Evolutionary conservation across 2,888 invertebrate species (phyloP).

Genomic region (Unio pictorum): DNA sequence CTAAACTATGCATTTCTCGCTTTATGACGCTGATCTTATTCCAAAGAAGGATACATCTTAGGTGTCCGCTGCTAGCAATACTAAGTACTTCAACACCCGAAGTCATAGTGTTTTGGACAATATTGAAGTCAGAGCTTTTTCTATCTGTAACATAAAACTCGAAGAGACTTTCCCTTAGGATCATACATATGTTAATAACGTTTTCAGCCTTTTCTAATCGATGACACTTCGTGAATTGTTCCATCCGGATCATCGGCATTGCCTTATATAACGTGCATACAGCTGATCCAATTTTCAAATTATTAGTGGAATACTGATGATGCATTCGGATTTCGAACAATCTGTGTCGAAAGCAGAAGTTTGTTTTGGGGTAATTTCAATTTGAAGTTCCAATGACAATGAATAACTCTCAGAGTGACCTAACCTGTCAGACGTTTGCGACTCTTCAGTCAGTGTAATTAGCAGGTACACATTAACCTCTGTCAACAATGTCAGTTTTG

Average conservation of each 20-base stretch:
- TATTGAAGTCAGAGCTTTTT: constrained; percentile 3
- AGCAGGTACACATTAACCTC: background rate
- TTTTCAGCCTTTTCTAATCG: background rate
- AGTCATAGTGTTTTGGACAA: background rate
- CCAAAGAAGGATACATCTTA: too few relatives aligned
- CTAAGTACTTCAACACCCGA: background rate
- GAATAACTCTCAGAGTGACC: constrained; percentile 7
- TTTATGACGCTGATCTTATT: background rate
- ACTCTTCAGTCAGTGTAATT: background rate
- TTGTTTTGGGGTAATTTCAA: constrained; percentile 21
- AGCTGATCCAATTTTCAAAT: constrained; percentile 20
- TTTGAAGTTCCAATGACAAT: constrained; percentile 16
- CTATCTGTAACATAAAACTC: constrained; percentile 3
- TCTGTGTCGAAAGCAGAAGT: constrained; percentile 23
- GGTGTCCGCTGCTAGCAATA: too few relatives aligned
- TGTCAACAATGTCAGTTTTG: background rate
- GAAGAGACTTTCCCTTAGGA: background rate
- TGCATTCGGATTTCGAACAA: constrained; percentile 16
- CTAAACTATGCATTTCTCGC: constrained; percentile 20
- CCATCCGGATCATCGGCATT: background rate
- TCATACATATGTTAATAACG: background rate
- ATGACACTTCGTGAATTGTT: background rate
- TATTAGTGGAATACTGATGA: constrained; percentile 3
- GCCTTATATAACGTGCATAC: constrained; percentile 20
- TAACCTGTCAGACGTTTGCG: background rate